phyloP scores from a whole-genome alignment of 2,797 vertebrate genomes.

The Rhodeus uyekii region DNA sequence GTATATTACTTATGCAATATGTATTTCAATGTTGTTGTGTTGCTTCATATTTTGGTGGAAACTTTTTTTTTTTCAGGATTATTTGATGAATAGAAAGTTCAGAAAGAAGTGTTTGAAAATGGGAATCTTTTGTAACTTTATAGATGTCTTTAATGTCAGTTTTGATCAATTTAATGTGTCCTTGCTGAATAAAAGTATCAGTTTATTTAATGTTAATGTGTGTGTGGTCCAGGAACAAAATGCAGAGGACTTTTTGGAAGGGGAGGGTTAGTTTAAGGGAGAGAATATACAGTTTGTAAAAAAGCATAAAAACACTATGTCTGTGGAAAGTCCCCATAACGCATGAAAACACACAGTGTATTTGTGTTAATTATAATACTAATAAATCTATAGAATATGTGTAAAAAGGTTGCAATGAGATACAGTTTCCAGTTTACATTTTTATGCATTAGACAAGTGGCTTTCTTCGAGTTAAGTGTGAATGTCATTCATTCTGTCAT shows the following conservation, averaged over 20 bases:
- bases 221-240: too few relatives aligned
- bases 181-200: not conserved
- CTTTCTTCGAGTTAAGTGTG: not conserved
- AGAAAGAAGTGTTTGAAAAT: not conserved
- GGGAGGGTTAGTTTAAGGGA: too few relatives aligned
- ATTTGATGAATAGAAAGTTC: not conserved
- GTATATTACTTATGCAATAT: too few relatives aligned
- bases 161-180: not conserved
- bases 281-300: too few relatives aligned
- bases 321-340: too few relatives aligned
- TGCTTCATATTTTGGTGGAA: not conserved
- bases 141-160: not conserved
- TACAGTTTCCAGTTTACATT: not conserved
- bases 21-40: not conserved
- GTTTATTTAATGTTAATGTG: too few relatives aligned
- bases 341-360: too few relatives aligned
- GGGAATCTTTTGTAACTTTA: not conserved
- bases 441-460: not conserved
- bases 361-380: not conserved
- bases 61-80: not conserved
- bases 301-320: too few relatives aligned
- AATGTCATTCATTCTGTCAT: constrained; percentile 1
- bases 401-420: not conserved
- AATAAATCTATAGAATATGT: not conserved
- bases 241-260: too few relatives aligned